Conservation (phyloP, 2,113 vertebrate species). For the Nesogale talazaci region DNA sequence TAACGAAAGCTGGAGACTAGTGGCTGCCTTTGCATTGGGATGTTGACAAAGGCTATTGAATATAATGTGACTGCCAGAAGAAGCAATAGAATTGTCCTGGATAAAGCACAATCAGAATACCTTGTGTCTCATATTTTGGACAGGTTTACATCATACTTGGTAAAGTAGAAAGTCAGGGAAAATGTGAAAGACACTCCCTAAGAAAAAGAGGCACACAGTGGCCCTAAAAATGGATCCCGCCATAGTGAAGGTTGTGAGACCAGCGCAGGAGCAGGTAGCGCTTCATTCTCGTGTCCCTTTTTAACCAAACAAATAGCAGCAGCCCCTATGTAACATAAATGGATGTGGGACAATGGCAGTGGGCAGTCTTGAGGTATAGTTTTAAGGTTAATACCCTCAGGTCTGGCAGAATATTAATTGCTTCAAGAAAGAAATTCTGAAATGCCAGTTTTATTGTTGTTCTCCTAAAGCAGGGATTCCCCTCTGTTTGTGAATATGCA, state of each 20-base stretch:
- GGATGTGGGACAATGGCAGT: neutral
- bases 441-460: neutral
- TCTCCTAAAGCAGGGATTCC: neutral
- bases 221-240: neutral
- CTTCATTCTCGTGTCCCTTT: neutral
- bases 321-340: neutral
- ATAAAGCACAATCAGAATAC: neutral
- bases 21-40: neutral
- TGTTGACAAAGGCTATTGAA: neutral
- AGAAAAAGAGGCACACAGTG: neutral
- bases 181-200: neutral
- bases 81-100: neutral
- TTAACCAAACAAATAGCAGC: neutral
- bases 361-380: neutral
- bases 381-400: neutral
- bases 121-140: neutral
- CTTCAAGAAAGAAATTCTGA: constrained; percentile 38
- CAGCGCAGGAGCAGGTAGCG: neutral
- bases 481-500: constrained; percentile 18
- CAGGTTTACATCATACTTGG: neutral
- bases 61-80: neutral
- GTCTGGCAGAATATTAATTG: neutral
- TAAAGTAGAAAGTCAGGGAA: neutral
- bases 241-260: neutral
- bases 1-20: neutral